These are phyloP conservation scores for Meganola albula DNA, from an alignment of 2,888 invertebrate genomes.

Conservation along the genomic window DNA sequence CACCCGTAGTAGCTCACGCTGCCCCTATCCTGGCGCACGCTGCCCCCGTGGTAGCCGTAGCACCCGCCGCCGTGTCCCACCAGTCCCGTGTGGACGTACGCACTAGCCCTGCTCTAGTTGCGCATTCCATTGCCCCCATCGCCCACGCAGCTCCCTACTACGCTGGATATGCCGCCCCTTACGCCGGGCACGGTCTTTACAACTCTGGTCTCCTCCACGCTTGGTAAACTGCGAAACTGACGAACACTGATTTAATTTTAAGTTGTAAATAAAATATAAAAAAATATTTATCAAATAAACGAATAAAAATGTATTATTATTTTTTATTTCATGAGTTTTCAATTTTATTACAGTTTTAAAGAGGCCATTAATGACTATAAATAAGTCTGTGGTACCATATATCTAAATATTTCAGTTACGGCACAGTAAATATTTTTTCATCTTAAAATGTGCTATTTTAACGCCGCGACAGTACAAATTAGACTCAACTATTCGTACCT, in stretches of 20 bases:
- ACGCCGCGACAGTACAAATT: too few species aligned
- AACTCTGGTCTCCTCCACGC: constrained; percentile 47
- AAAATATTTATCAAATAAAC: constrained; percentile 35
- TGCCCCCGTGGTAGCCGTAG: constrained; percentile 41
- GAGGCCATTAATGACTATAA: too few species aligned
- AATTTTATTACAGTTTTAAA: too few species aligned
- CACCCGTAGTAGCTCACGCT: constrained; percentile 38
- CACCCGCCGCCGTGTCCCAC: constrained; percentile 68
- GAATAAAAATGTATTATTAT: constrained; percentile 1
- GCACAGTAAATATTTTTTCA: too few species aligned
- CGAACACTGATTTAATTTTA: constrained; percentile 42
- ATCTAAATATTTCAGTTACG: too few species aligned
- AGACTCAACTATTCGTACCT: too few species aligned
- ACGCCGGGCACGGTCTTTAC: too few species aligned
- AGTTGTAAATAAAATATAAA: constrained; percentile 34
- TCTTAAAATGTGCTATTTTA: too few species aligned
- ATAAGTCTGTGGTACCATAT: too few species aligned
- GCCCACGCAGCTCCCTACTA: constrained; percentile 38
- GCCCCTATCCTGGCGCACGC: constrained; percentile 39
- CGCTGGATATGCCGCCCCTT: constrained; percentile 34
- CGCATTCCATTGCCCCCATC: constrained; percentile 34
- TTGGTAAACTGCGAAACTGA: constrained; percentile 62
- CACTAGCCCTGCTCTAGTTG: constrained; percentile 41
- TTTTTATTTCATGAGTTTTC: constrained; percentile 1
- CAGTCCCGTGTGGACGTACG: constrained; percentile 67